Evolutionary conservation across 1,140 invertebrate species (phyloP).

Genomic region (Spodoptera frugiperda): DNA sequence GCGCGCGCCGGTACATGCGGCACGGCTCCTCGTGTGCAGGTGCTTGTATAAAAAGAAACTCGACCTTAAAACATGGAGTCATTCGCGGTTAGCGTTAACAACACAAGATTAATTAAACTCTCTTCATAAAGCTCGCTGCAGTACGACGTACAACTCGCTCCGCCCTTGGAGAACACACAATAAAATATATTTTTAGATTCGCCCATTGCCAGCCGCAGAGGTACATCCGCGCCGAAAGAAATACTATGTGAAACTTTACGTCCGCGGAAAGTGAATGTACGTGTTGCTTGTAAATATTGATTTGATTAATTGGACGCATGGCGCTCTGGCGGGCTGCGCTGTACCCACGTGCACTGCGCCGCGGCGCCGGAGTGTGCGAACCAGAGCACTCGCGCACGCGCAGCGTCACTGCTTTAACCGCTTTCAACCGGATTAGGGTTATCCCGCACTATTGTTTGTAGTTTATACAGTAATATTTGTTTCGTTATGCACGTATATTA

Average conservation of each 20-base stretch:
- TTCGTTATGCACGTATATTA: too few species aligned
- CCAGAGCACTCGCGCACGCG: not conserved
- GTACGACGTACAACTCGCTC: conserved; percentile 63
- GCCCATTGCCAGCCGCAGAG: conserved; percentile 79
- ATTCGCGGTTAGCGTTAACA: conserved; percentile 70
- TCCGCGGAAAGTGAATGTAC: conserved; percentile 55
- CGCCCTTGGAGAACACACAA: conserved; percentile 80
- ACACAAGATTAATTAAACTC: conserved; percentile 74
- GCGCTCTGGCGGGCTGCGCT: not conserved
- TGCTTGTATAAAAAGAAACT: conserved; percentile 44
- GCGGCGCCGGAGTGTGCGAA: not conserved
- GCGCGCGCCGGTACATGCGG: not conserved
- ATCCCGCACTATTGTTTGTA: conserved; percentile 1
- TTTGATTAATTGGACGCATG: conserved; percentile 19
- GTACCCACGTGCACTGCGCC: not conserved
- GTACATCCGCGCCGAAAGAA: conserved; percentile 74
- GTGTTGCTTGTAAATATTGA: conserved; percentile 59
- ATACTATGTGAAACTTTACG: conserved; percentile 61
- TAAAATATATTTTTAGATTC: conserved; percentile 82
- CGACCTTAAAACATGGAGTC: conserved; percentile 64
- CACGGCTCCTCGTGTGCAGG: not conserved
- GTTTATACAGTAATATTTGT: not conserved
- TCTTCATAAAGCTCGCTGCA: conserved; percentile 72
- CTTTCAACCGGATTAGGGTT: conserved; percentile 31
- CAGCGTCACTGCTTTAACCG: not conserved